Evolutionary conservation across 2,113 vertebrate genomes (phyloP), one percentile per base, ranked within the genome.

Genomic region (Clupea harengus): DNA sequence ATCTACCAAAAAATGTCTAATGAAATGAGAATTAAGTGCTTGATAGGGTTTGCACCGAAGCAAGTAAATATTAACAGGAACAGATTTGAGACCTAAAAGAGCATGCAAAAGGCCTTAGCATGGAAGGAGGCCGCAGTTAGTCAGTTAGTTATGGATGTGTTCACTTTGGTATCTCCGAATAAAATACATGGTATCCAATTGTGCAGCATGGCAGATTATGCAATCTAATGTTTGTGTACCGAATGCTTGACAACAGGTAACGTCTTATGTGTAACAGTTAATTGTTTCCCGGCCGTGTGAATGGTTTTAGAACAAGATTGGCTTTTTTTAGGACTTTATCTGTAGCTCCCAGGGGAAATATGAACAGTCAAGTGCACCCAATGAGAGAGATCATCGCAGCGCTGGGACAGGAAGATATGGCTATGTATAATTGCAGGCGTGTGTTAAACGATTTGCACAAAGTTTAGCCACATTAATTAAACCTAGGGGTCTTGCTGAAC

Each of bases 391-490:
- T 83, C 60, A 82, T 86, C 57, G n/a, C 81, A 50, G 60, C 50
- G n/a, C 81, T 82, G 60, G 45, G 32, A 86, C 60, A 44, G 81
- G 22, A 75, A 86, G 85, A 86, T 83, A 86, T 44, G 57, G 81
- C 11, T 25, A 82, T 28, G 10, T 17, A 28, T 67, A 75, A 86
- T 50, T 83, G 60, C 13, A 44, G 11, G n/a, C 28, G 45, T 75
- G 45, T 83, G 57, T 47, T 64, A 86, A 82, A 64, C 45, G 44
- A 82, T 82, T 86, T 72, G 32, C 72, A 44, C 44, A 50, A 60
- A 86, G 81, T 82, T 86, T 82, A 86, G 85, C 25, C 54, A 86
- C 57, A 86, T 86, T 86, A 86, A 86, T 86, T 86, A 86, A 86
- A 86, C 81, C 85, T 72, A 49, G 47, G 45, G 45, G 52, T 60